A percentile compares a stretch with the other conserved stretches of the same genome.
phyloP scores from a whole-genome alignment of 2,888 invertebrate genomes.

The Phaonia tiefii region DNA sequence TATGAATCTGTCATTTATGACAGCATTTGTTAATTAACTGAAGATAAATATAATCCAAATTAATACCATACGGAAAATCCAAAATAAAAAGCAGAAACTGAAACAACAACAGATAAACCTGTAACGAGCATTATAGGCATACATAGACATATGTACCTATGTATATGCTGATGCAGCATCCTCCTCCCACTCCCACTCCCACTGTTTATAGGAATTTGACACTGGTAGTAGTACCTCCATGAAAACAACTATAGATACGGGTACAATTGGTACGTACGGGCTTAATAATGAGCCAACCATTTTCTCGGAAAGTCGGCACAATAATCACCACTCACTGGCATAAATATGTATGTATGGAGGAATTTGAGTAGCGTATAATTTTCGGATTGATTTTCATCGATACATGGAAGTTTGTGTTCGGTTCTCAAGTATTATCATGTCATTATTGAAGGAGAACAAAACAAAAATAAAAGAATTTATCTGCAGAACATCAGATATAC shows the following conservation, averaged over 20 bases:
- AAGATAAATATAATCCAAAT: slow-evolving; percentile 40
- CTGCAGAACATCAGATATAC: not conserved
- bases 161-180: not conserved
- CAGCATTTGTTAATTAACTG: slow-evolving; percentile 40
- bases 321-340: not conserved
- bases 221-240: too few relatives aligned
- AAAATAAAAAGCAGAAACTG: not conserved
- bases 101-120: not conserved
- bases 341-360: too few relatives aligned
- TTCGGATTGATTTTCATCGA: slow-evolving; percentile 6
- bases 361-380: slow-evolving; percentile 17
- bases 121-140: too few relatives aligned
- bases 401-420: slow-evolving; percentile 35
- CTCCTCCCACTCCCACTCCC: too few relatives aligned
- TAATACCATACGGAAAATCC: slow-evolving; percentile 16
- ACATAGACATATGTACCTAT: too few relatives aligned
- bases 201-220: too few relatives aligned
- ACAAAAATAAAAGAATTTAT: not conserved
- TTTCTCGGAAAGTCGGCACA: too few relatives aligned
- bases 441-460: slow-evolving; percentile 33
- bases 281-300: too few relatives aligned
- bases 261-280: not conserved
- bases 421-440: slow-evolving; percentile 49
- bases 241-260: too few relatives aligned
- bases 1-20: slow-evolving; percentile 30